Evolutionary conservation across 2,113 vertebrate genomes (phyloP).

Genomic region (Macquaria ambigua): DNA sequence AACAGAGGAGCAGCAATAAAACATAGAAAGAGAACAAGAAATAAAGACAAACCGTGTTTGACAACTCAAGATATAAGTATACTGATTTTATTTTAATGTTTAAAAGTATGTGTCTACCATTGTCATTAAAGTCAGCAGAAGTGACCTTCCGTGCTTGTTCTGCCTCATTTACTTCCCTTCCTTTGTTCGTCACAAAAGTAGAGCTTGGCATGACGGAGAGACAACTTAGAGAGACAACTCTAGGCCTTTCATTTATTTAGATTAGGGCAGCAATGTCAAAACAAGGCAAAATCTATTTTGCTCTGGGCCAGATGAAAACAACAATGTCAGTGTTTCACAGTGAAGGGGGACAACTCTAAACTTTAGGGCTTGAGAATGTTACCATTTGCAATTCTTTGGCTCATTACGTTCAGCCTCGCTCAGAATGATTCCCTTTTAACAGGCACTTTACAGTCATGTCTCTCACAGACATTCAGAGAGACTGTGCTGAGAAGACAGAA

Average conservation of each 20-base stretch:
- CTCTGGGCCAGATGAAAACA: slow-evolving; percentile 3
- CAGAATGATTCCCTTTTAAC: slow-evolving; percentile 53
- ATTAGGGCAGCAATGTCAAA: slow-evolving; percentile 27
- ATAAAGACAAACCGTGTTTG: neutral
- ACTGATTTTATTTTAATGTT: slow-evolving; percentile 17
- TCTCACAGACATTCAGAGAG: slow-evolving; percentile 17
- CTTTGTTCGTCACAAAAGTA: slow-evolving; percentile 4
- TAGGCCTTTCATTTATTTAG: slow-evolving; percentile 20
- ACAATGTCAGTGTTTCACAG: slow-evolving; percentile 15
- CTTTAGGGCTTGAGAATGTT: slow-evolving; percentile 25
- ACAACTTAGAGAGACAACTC: slow-evolving; percentile 4
- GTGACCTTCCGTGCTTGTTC: slow-evolving; percentile 21
- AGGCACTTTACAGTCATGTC: slow-evolving; percentile 50
- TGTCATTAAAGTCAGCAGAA: slow-evolving; percentile 16
- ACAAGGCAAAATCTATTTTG: slow-evolving; percentile 26
- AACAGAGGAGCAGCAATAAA: neutral
- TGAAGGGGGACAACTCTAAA: neutral
- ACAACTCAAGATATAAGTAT: neutral
- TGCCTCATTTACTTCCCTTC: slow-evolving; percentile 13
- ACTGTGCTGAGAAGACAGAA: slow-evolving; percentile 59
- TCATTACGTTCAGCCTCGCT: slow-evolving; percentile 63
- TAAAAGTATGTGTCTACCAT: neutral
- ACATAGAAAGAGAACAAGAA: neutral
- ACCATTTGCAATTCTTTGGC: slow-evolving; percentile 59
- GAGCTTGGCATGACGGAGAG: neutral